A percentile compares a stretch with the other conserved stretches of the same genome.
These are phyloP conservation scores for Platycheirus rosarum DNA, from an alignment of 2,888 invertebrate genomes.

Conservation along the genomic window DNA sequence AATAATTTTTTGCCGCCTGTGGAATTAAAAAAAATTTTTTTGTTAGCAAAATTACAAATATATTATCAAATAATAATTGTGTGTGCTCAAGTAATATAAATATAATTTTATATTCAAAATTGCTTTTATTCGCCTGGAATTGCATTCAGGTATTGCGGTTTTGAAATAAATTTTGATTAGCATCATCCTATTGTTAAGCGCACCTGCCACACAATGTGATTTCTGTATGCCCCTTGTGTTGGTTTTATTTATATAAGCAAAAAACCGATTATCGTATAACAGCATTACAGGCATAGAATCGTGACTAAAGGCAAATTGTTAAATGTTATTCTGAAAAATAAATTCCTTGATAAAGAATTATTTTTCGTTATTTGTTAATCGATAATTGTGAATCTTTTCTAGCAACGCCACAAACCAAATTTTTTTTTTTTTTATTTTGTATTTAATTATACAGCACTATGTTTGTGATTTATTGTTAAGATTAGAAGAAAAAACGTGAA, in stretches of 20 bases:
- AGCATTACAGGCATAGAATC: background rate
- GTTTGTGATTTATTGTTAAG: slow-evolving; percentile 11
- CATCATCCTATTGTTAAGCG: slow-evolving; percentile 14
- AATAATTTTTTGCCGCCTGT: too few relatives aligned
- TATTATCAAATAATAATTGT: too few relatives aligned
- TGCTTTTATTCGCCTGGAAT: slow-evolving; percentile 1
- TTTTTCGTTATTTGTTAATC: slow-evolving; percentile 14
- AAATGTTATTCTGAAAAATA: slow-evolving; percentile 4
- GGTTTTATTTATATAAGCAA: slow-evolving; percentile 16
- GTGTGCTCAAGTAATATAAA: too few relatives aligned
- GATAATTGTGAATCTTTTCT: slow-evolving; percentile 29
- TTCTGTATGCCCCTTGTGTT: background rate
- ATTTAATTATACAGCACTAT: background rate
- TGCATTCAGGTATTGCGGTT: slow-evolving; percentile 13
- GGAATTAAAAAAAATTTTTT: too few relatives aligned
- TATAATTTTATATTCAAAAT: background rate
- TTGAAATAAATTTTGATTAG: slow-evolving; percentile 25
- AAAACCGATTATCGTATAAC: slow-evolving; percentile 7
- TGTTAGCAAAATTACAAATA: too few relatives aligned
- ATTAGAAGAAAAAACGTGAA: slow-evolving; percentile 4
- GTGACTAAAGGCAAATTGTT: slow-evolving; percentile 19
- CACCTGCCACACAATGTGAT: slow-evolving; percentile 29
- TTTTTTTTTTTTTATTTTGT: background rate
- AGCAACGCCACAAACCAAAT: background rate
- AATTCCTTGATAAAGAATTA: slow-evolving; percentile 13